Evolutionary conservation across 2,888 invertebrate species (phyloP).

Genomic region (Polietes domitor): DNA sequence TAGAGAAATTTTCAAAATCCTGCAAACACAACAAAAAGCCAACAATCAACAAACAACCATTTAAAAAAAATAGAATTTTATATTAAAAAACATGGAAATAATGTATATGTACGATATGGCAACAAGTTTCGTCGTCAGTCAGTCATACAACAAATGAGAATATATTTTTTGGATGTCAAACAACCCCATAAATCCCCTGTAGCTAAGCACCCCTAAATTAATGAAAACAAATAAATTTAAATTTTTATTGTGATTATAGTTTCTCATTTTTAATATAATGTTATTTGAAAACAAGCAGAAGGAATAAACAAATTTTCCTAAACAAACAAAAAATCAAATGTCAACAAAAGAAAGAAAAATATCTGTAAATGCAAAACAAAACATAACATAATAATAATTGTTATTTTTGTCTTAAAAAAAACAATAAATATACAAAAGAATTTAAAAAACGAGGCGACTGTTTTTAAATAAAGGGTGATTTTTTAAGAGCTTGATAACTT

Average conservation of each 20-base stretch:
- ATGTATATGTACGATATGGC: background rate
- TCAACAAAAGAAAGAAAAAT: background rate
- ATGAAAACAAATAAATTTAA: slow-evolving; percentile 6
- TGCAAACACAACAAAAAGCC: background rate
- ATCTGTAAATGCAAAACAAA: slow-evolving; percentile 40
- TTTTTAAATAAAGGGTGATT: too few relatives aligned
- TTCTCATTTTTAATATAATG: slow-evolving; percentile 18
- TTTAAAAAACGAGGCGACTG: too few relatives aligned
- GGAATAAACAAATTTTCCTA: slow-evolving; percentile 10
- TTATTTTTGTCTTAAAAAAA: slow-evolving; percentile 39
- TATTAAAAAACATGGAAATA: background rate
- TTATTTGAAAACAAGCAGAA: background rate
- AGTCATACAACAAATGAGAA: slow-evolving; percentile 13
- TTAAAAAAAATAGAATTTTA: slow-evolving; percentile 23
- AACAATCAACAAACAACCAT: background rate
- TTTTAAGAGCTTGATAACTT: too few relatives aligned
- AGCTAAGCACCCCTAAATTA: slow-evolving; percentile 36
- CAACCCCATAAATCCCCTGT: slow-evolving; percentile 28
- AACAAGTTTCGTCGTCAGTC: background rate
- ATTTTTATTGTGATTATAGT: slow-evolving; percentile 43
- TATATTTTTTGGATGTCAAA: slow-evolving; percentile 48
- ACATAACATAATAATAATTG: slow-evolving; percentile 38
- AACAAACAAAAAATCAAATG: slow-evolving; percentile 27
- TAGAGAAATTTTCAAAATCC: background rate
- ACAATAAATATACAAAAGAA: too few relatives aligned